These are phyloP conservation scores for Polyploca ridens DNA, from an alignment of 2,888 invertebrate genomes.

Conservation along the genomic window DNA sequence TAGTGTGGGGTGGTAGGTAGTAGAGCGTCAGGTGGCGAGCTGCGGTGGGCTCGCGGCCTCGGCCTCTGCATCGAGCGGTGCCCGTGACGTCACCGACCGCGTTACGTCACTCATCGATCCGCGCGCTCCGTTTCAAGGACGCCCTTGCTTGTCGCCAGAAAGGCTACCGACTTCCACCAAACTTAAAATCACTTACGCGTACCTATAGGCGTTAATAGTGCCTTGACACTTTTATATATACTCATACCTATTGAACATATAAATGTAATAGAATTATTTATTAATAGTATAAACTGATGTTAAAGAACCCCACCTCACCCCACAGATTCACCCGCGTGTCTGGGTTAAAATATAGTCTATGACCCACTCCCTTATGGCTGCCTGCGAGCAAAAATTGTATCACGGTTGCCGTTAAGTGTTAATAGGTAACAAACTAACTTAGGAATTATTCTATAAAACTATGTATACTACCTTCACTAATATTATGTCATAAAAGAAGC, in stretches of 20 bases:
- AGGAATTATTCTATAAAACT: no score
- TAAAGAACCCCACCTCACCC: no score
- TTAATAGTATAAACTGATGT: no score
- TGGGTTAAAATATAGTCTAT: no score
- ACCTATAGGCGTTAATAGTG: slow-evolving; percentile 28
- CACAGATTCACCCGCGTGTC: no score
- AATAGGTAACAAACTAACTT: no score
- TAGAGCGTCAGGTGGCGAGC: slow-evolving; percentile 46
- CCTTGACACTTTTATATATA: background rate
- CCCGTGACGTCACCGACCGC: slow-evolving; percentile 73
- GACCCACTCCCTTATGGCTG: no score
- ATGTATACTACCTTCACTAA: no score
- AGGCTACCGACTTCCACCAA: slow-evolving; percentile 66
- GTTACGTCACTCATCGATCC: slow-evolving; percentile 80
- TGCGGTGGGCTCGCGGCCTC: slow-evolving; percentile 51
- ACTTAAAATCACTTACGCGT: slow-evolving; percentile 38
- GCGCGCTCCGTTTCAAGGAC: slow-evolving; percentile 76
- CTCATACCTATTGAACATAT: background rate
- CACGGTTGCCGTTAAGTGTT: no score
- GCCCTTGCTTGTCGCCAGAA: slow-evolving; percentile 64
- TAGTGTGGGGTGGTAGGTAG: slow-evolving; percentile 52
- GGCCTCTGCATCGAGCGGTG: slow-evolving; percentile 64
- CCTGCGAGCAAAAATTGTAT: no score
- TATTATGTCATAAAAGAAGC: no score
- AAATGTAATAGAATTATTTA: no score